Evolutionary conservation across 1,140 invertebrate genomes (phyloP), one percentile per base, ranked within the genome.

Genomic region (Lysiphlebus fabarum): DNA sequence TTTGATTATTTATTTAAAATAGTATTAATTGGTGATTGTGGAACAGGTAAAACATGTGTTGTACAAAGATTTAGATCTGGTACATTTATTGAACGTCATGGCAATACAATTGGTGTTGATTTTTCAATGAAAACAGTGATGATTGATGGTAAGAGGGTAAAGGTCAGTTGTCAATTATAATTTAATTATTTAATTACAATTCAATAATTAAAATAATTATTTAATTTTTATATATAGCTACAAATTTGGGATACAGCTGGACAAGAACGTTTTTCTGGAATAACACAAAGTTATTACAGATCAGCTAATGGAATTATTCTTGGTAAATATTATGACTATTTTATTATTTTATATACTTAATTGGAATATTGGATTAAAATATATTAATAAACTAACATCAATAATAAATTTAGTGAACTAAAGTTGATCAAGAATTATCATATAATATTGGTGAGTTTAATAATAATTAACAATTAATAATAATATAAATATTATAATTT

Each of bases 61-160:
- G 90, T 96, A 45, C 92, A 96, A 76, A 85, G 93, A 61, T 93
- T 97, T 76, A 94, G 93, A 77, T 92, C 92, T 56, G 94, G 94
- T 60, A 94, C 90, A 62, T 97, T 93, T 73, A 88, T 95, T 58
- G 93, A 96, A 80, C 85, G 88, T 67, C 93, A 96, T 77, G 92
- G 92, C 17, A 95, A 91, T 71, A 96, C 95, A 33, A 96, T 97
- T 69, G 94, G 94, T 51, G 94, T 97, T 34, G 95, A 97, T 81
- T 97, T 96, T 80, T 95, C 92, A 58, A 96, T 96, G 93, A 96
- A 96, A 85, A 96, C 93, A 26, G 84, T 97, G 7, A 82, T 90
- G 56, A 87, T 97, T 49, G 93, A 96, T 79, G 90, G 90, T 11
- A 96, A 96, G 80, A 88, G 88, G 82, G 88, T 96, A 57, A 96